Percentiles rank a stretch among this genome's conserved stretches.
Conservation (phyloP, 2,113 vertebrate genomes). For the Pagrus major region DNA sequence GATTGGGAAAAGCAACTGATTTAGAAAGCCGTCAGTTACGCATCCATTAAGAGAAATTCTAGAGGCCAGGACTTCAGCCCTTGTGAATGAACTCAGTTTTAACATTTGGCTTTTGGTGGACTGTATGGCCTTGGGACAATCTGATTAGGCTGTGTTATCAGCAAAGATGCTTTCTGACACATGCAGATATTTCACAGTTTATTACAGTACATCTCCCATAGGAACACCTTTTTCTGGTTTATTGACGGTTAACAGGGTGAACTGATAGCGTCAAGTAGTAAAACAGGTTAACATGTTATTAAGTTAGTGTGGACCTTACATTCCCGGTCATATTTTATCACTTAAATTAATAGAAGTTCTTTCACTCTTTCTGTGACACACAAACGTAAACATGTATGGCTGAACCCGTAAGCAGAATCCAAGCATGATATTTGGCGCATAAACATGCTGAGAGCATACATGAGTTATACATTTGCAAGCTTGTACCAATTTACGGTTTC, state of each 20-base stretch:
- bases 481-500: neutral
- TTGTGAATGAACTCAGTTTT: too few relatives aligned
- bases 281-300: neutral
- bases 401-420: neutral
- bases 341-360: neutral
- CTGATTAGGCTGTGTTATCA: too few relatives aligned
- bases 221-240: neutral
- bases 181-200: neutral
- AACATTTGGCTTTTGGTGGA: too few relatives aligned
- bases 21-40: too few relatives aligned
- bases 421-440: slow-evolving; percentile 6
- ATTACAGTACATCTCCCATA: neutral
- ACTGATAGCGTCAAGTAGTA: neutral
- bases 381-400: neutral
- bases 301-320: neutral
- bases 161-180: neutral
- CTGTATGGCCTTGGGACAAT: neutral
- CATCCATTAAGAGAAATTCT: too few relatives aligned
- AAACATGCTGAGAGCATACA: slow-evolving; percentile 18
- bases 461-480: neutral
- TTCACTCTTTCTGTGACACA: neutral
- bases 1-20: too few relatives aligned
- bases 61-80: too few relatives aligned
- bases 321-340: neutral
- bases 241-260: slow-evolving; percentile 15